Percentiles rank a stretch among this genome's conserved stretches.
These are phyloP conservation scores for Seladonia tumulorum DNA, from an alignment of 2,888 invertebrate species.

Conservation along the genomic window DNA sequence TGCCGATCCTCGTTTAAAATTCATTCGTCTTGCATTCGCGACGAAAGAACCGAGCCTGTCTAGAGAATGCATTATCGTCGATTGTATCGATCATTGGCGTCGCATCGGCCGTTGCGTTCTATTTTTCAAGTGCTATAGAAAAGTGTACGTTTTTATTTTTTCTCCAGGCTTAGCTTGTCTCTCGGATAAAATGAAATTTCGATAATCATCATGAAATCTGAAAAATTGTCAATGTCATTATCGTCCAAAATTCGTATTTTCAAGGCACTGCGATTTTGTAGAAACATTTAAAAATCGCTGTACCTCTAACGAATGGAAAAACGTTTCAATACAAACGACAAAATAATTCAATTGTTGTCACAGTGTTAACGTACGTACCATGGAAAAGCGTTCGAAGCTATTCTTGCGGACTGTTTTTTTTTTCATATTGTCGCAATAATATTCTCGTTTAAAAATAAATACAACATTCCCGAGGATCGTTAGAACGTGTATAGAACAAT, in stretches of 20 bases:
- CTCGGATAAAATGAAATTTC: neutral
- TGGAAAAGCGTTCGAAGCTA: neutral
- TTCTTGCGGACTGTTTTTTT: neutral
- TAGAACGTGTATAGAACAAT: neutral
- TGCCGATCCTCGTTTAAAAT: constrained; percentile 13
- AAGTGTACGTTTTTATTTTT: neutral
- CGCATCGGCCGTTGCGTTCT: neutral
- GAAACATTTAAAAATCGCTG: neutral
- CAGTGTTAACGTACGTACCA: neutral
- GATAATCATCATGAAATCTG: neutral
- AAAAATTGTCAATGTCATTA: too few relatives aligned
- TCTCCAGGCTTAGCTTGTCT: neutral
- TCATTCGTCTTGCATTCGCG: constrained; percentile 28
- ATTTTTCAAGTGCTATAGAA: neutral
- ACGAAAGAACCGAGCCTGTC: constrained; percentile 18
- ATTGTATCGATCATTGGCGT: constrained; percentile 34
- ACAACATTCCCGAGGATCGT: neutral
- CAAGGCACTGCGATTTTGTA: too few relatives aligned
- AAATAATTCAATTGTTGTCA: neutral
- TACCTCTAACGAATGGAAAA: neutral
- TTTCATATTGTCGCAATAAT: neutral
- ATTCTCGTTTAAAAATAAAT: neutral
- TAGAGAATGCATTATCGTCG: constrained; percentile 34
- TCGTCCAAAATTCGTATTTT: too few relatives aligned
- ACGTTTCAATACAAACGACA: neutral